Evolutionary conservation across 2,113 vertebrate species (phyloP), one percentile per base, ranked within the genome.

Genomic region (Heliornis fulica): DNA sequence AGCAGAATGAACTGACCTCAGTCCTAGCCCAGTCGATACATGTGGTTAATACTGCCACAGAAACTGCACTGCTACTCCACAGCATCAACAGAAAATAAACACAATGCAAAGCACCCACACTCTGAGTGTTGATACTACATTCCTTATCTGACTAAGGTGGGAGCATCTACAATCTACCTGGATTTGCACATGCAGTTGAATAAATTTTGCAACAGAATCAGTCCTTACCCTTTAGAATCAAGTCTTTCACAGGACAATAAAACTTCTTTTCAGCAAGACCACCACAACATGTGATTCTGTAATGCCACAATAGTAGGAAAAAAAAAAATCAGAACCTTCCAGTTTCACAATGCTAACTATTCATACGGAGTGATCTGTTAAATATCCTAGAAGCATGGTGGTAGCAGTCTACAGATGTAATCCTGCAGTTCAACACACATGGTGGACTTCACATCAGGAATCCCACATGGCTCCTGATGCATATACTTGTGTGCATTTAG

Each of bases 81-180:
- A 71, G 43, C 3, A 36, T 69, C 40, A 19, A 15, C 71, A 23
- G 63, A 77, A 31, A 45, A 56, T 31, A 46, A 65, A 61, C 13
- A 59, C 88, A 66, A 25, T 3, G 40, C 23, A 64, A 51, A 80
- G 61, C 78, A 61, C 28, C 5, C 0, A 1, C 29, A 8, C 50
- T 48, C 5, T 0, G 5, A 48, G 16, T 1, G 8, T 3, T 25
- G 23, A 25, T 7, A 68, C 5, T 68, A 48, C 14, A 25, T 10
- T 36, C 31, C 25, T 65, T 43, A 46, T 11, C 45, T 50, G 29
- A 28, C 38, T 28, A 32, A 63, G n/a, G 28, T 20, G 31, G 50
- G 64, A 70, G 63, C 50, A 56, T 28, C 40, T 53, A 14, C 1
- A 8, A 21, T 61, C 25, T 18, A 51, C 51, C 38, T 60, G 29